These are phyloP conservation scores for Pelochelys cantorii DNA, from an alignment of 2,797 vertebrate genomes.

Conservation along the genomic window DNA sequence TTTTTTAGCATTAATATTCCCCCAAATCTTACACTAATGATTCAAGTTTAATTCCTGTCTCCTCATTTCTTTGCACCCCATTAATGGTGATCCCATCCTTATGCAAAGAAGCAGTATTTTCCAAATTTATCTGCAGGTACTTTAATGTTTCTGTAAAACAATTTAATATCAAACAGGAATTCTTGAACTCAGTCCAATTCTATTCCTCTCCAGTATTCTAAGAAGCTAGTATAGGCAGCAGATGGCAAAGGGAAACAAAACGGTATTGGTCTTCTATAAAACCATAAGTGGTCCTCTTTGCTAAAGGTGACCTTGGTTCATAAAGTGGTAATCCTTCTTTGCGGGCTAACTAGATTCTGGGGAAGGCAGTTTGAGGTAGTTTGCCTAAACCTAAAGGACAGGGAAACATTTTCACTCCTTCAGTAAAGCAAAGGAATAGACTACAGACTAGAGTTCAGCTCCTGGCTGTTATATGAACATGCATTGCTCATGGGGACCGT, in stretches of 20 bases:
- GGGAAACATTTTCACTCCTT: neutral
- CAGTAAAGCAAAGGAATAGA: neutral
- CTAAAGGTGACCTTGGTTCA: neutral
- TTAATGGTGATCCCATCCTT: neutral
- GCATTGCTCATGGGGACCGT: neutral
- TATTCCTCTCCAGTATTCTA: neutral
- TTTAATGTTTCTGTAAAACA: neutral
- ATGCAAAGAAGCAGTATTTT: neutral
- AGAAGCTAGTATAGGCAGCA: neutral
- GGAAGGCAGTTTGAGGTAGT: neutral
- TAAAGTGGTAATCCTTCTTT: neutral
- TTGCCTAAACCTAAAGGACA: neutral
- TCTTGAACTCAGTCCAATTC: neutral
- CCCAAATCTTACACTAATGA: neutral
- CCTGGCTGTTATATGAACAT: neutral
- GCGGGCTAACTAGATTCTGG: neutral
- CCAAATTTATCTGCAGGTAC: neutral
- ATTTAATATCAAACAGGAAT: neutral
- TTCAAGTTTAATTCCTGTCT: neutral
- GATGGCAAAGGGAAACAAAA: neutral
- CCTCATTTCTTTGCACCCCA: neutral
- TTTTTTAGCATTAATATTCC: neutral
- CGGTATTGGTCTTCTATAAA: neutral
- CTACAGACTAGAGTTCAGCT: rapidly evolving
- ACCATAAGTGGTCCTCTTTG: neutral